Conservation (phyloP, 2,888 invertebrate genomes). For the Apamea anceps region DNA sequence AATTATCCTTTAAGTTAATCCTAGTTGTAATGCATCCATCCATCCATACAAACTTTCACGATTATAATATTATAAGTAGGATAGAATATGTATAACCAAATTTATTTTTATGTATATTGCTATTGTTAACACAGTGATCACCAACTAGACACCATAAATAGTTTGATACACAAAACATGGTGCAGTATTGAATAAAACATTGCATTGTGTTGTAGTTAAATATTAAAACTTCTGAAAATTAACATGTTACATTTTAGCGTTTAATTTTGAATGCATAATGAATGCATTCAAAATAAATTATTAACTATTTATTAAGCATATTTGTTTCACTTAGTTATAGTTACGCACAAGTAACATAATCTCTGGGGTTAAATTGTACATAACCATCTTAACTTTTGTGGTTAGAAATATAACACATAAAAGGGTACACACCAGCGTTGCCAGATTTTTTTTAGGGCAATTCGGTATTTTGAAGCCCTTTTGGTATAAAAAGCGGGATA, state of each 20-base stretch:
- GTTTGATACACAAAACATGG: not conserved
- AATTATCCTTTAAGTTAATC: no score
- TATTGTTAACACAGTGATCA: constrained; percentile 22
- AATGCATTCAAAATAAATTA: not conserved
- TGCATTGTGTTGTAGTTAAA: not conserved
- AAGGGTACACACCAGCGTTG: not conserved
- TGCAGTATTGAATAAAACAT: constrained; percentile 20
- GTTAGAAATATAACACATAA: not conserved
- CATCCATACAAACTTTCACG: no score
- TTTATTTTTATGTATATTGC: constrained; percentile 3
- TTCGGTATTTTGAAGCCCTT: no score
- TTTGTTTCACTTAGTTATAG: not conserved
- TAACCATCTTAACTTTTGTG: not conserved
- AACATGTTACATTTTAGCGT: not conserved
- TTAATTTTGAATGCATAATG: not conserved
- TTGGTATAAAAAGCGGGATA: no score
- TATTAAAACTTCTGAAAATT: not conserved
- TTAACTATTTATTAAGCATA: not conserved
- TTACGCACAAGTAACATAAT: not conserved
- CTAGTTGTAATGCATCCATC: no score
- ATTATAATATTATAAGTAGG: no score
- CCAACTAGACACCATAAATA: constrained; percentile 8
- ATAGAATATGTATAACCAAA: not conserved
- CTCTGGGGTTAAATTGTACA: not conserved
- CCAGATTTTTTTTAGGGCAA: no score